Base-by-base conservation (phyloP, 37 sponge, comb jelly and placozoan genomes). In the Halichondria panicea region DNA sequence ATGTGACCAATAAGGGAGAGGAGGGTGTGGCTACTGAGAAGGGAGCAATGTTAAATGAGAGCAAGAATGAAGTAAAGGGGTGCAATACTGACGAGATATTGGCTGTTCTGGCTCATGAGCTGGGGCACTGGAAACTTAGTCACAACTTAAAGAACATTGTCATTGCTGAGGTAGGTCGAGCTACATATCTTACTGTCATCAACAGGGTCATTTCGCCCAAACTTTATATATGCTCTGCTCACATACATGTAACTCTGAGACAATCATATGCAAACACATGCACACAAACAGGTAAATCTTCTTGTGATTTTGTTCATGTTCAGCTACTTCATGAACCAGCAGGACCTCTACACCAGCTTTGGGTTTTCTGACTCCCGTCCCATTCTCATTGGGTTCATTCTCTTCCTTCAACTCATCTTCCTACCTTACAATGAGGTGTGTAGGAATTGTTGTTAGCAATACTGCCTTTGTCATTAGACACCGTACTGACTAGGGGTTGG, bases 101-200 rank as follows among this genome's bases (percentile, higher is more conserved):
- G 42, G 96, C 91, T 43, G 93, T 98, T 31, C 50, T 98, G 70
- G 77, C 85, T 44, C 99, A 98, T 67, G 99, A 98, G 67, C 89
- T 98, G 40, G 99, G 99, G 2, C 99, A 98, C 63, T 95, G 96
- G 99, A 83, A 87, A 13, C 72, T 73, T 63, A 83, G 88, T 52
- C 98, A 97, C 59, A 88, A 78, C 27, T 53, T 91, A 18, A 97
- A 92, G 69, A 72, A 80, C 43, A 45, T 76, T 4, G 22, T 43
- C 52, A 63, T 76, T 30, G 65, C 35, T 25, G 65, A 81, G 74
- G 82, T 81, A 3, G 13, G 52, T 61, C 12, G 60, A n/a, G n/a
- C n/a, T n/a, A n/a, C n/a, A n/a, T n/a, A n/a, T n/a, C n/a, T n/a
- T n/a, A n/a, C n/a, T n/a, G n/a, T n/a, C n/a, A n/a, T n/a, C n/a